A percentile compares a stretch with the other conserved stretches of the same genome.
Conservation (phyloP, 2,113 vertebrate species). For the Atrichornis clamosus region DNA sequence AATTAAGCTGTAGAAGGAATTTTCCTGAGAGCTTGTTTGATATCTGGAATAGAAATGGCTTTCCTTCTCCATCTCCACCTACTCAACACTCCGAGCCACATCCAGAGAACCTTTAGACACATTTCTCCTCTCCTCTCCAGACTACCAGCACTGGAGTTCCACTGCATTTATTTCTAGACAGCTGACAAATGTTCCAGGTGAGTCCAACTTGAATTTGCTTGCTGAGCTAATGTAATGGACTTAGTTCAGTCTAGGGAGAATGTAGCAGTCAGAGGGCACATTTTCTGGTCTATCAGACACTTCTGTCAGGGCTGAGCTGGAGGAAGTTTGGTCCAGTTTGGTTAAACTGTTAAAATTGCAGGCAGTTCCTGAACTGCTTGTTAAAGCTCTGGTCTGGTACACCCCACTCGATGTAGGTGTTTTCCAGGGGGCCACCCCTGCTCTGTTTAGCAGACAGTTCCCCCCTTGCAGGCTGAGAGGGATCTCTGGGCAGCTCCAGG, state of each 20-base stretch:
- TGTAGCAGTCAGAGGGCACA: background rate
- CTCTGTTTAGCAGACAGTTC: background rate
- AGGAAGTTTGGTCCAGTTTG: background rate
- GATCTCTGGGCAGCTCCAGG: background rate
- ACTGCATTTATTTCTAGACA: background rate
- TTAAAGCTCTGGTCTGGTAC: background rate
- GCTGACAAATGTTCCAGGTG: background rate
- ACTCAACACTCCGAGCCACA: background rate
- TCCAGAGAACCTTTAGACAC: background rate
- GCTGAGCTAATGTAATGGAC: background rate
- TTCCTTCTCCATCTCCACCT: background rate
- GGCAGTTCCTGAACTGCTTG: background rate
- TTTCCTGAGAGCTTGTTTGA: slow-evolving; percentile 35
- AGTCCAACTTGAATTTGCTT: background rate
- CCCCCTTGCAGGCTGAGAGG: background rate
- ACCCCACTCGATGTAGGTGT: background rate
- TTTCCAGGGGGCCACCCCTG: background rate
- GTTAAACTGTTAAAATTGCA: background rate
- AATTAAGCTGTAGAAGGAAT: slow-evolving; percentile 44
- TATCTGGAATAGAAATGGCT: slow-evolving; percentile 21
- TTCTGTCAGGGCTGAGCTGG: background rate
- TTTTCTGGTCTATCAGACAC: background rate
- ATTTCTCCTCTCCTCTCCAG: background rate
- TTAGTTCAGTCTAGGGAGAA: background rate
- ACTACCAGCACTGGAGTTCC: background rate